Conservation (phyloP, 2,888 invertebrate species). For the Thelaira solivaga region DNA sequence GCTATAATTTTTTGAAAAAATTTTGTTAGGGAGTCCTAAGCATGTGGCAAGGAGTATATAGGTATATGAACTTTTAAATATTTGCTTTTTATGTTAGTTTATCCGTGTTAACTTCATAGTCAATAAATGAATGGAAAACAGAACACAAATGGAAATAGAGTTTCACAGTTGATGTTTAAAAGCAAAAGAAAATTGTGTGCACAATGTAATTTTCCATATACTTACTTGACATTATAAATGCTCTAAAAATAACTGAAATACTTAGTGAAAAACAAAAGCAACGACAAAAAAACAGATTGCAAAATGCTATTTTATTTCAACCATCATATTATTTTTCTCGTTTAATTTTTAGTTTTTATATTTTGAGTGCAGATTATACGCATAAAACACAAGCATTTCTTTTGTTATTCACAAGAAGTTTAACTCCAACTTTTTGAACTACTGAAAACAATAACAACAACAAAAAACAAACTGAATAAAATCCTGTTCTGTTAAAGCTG, state of each 20-base stretch:
- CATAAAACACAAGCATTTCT: constrained; percentile 10
- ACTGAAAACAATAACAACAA: background rate
- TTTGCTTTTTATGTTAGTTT: no score
- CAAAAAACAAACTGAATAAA: constrained; percentile 4
- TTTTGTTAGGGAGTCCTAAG: no score
- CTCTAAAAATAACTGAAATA: constrained; percentile 3
- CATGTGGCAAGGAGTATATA: no score
- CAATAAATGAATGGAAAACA: no score
- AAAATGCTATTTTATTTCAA: constrained; percentile 48
- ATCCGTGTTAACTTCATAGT: no score
- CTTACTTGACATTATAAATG: constrained; percentile 48
- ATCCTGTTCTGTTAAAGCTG: constrained; percentile 42
- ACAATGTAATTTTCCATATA: constrained; percentile 45
- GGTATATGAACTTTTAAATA: no score
- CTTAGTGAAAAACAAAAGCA: background rate
- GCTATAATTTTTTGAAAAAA: no score
- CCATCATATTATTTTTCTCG: constrained; percentile 23
- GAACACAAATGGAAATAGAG: background rate
- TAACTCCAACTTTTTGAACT: background rate
- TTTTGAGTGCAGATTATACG: constrained; percentile 39
- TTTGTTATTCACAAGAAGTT: background rate
- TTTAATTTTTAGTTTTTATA: background rate
- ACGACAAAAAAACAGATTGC: constrained; percentile 26
- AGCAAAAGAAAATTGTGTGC: background rate
- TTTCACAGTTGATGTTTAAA: constrained; percentile 27